Base-by-base conservation (phyloP, 2,113 vertebrate species). In the Triplophysa rosa region DNA sequence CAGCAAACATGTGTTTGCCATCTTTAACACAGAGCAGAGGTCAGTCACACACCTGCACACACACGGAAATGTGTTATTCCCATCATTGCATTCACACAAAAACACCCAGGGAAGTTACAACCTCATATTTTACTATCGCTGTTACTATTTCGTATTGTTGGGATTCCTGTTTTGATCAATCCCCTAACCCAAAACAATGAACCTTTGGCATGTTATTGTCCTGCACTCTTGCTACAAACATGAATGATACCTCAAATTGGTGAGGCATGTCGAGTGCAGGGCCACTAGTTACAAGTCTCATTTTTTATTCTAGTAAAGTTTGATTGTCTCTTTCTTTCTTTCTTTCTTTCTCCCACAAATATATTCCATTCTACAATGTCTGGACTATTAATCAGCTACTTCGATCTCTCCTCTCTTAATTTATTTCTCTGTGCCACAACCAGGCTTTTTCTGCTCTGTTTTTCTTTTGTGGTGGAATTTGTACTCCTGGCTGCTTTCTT, bases 21-120 rank as follows among this genome's bases (percentile, higher is more conserved):
- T 96, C 89, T 96, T 94, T 89, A 95, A 95, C 87, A 93, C 93
- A 9, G 94, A 96, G 80, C 94, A 93, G 80, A 95, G 95, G 95
- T 94, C 86, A 90, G 91, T 77, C 24, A n/a, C 62, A 29, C 37
- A 65, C 8, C 16, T 61, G 63, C n/a, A 47, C 14, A n/a, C 14
- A 49, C 14, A 52, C 23, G 14, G 54, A 8, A 47, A 67, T 6
- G 29, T 33, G 33, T 54, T 37, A 24, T 67, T 52, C 7, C 54
- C 8, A n/a, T 56, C 19, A n/a, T n/a, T 56, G n/a, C 19, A 9
- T 56, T n/a, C 8, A n/a, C 19, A n/a, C 54, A n/a, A 56, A 24
- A 24, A 45, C 23, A 19, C 14, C 12, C 23, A 64, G 12, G 26
- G 59, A 29, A 26, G n/a, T n/a, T n/a, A n/a, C 65, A 67, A 6